A percentile compares a stretch with the other conserved stretches of the same genome.
Conservation (phyloP, 2,113 vertebrate species). For the Pluvialis apricaria region DNA sequence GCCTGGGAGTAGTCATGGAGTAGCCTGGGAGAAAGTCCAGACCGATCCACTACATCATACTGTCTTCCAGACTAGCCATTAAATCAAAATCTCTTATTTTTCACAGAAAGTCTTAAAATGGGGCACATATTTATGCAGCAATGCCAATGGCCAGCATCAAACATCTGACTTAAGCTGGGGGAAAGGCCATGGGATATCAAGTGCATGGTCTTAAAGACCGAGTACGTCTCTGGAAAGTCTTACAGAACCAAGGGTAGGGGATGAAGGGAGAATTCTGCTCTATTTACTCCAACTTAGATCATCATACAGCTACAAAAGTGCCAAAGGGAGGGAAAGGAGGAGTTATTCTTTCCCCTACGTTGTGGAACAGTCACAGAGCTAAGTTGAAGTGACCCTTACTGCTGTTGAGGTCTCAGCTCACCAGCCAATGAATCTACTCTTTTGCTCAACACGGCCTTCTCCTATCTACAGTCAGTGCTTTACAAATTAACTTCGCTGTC, state of each 20-base stretch:
- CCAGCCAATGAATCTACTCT: neutral
- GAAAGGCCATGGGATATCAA: neutral
- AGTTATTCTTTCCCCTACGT: neutral
- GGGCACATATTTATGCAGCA: neutral
- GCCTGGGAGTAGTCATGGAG: neutral
- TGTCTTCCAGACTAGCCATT: neutral
- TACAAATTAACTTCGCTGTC: neutral
- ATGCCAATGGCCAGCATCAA: neutral
- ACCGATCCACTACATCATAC: neutral
- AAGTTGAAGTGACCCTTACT: neutral
- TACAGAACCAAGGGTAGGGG: neutral
- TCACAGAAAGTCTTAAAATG: neutral
- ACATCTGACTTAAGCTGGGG: neutral
- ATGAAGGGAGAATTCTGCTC: neutral
- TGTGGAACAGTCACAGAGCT: neutral
- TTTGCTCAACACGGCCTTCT: neutral
- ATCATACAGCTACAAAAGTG: neutral
- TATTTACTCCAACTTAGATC: neutral
- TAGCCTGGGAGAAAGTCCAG: neutral
- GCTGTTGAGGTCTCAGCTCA: neutral
- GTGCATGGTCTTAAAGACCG: neutral
- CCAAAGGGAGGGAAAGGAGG: neutral
- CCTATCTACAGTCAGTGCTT: neutral
- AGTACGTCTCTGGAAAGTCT: neutral
- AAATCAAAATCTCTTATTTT: neutral